Percentiles rank a stretch among this genome's conserved stretches.
phyloP scores from a whole-genome alignment of 2,113 vertebrate genomes.

The Plestiodon gilberti region DNA sequence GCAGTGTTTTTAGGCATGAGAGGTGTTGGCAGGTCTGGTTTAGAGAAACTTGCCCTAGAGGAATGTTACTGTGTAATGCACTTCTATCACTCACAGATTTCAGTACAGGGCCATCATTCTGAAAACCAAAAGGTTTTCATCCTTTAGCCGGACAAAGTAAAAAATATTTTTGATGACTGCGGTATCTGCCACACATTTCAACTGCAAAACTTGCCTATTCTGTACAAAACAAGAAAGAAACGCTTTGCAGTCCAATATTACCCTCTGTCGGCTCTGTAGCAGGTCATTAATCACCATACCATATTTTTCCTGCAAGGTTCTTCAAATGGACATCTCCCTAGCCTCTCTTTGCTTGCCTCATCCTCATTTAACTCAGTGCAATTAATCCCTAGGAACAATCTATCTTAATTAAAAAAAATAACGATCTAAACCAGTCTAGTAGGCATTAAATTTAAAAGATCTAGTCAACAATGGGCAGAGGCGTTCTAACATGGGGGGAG shows the following conservation, averaged over 20 bases:
- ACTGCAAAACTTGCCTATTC: background rate
- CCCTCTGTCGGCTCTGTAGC: background rate
- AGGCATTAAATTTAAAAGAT: background rate
- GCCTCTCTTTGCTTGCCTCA: background rate
- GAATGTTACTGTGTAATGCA: background rate
- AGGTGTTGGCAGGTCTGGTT: background rate
- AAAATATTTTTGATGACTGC: slow-evolving; percentile 9
- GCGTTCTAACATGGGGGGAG: too few relatives aligned
- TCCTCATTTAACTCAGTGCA: background rate
- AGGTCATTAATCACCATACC: background rate
- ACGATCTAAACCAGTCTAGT: background rate
- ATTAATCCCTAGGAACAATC: background rate
- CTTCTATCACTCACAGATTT: background rate
- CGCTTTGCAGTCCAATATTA: background rate
- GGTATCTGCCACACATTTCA: background rate
- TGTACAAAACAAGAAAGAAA: slow-evolving; percentile 25
- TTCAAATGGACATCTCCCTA: background rate
- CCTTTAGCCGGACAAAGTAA: background rate
- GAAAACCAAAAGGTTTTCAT: background rate
- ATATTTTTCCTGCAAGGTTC: background rate
- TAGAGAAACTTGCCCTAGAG: background rate
- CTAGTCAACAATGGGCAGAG: background rate
- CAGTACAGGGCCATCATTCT: background rate
- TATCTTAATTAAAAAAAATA: background rate
- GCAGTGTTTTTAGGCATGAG: too few relatives aligned